Evolutionary conservation across 2,113 vertebrate species (phyloP).

Genomic region (Scartelaos histophorus): DNA sequence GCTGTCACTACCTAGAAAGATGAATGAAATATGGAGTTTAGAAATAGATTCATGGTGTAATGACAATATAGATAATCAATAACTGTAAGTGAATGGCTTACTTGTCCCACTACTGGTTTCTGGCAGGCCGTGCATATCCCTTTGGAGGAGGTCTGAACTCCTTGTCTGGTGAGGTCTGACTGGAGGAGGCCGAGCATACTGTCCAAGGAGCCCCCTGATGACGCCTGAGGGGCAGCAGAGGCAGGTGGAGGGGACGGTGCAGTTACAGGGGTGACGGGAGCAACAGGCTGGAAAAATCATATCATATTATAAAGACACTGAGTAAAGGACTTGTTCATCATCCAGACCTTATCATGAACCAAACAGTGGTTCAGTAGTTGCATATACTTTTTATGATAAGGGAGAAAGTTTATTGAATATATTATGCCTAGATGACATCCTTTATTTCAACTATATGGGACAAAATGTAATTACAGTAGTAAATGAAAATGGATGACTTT

Average conservation of each 20-base stretch:
- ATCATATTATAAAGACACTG: neutral
- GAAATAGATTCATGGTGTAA: neutral
- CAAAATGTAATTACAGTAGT: conserved; percentile 4
- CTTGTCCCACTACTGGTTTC: conserved; percentile 89
- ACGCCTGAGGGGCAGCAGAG: conserved; percentile 51
- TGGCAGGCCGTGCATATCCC: conserved; percentile 89
- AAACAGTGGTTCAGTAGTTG: neutral
- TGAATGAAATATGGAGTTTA: neutral
- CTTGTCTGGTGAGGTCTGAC: conserved; percentile 87
- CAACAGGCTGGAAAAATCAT: conserved; percentile 49
- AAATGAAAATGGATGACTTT: conserved; percentile 14
- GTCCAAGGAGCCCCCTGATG: conserved; percentile 81
- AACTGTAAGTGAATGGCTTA: conserved; percentile 37
- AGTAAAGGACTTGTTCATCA: neutral
- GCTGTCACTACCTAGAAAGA: conserved; percentile 85
- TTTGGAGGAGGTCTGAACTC: conserved; percentile 86
- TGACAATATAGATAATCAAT: neutral
- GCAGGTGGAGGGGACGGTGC: conserved; percentile 55
- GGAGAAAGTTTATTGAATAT: conserved; percentile 15
- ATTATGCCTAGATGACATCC: conserved; percentile 12
- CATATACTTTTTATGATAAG: conserved; percentile 6
- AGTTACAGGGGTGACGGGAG: conserved; percentile 61
- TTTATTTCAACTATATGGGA: conserved; percentile 3
- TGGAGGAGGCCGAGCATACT: conserved; percentile 92
- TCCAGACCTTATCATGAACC: neutral